These are phyloP conservation scores for Yponomeuta plumbellus DNA, from an alignment of 2,888 invertebrate genomes.

Conservation along the genomic window DNA sequence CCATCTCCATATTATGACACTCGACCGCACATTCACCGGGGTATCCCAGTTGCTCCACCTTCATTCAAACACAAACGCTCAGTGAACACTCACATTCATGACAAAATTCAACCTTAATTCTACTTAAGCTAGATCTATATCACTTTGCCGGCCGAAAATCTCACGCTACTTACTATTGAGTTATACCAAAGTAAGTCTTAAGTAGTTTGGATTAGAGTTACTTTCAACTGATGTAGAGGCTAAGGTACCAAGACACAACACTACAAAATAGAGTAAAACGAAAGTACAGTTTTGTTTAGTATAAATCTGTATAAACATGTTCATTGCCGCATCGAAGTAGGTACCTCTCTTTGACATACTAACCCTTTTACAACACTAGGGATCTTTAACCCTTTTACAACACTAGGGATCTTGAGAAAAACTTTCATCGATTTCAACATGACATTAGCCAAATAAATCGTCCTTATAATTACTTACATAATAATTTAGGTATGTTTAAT, in stretches of 20 bases:
- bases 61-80: conserved; percentile 50
- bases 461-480: too few species aligned
- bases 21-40: conserved; percentile 42
- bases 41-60: conserved; percentile 68
- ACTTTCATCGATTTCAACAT: too few species aligned
- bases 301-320: too few species aligned
- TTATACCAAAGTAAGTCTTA: not conserved
- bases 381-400: too few species aligned
- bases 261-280: not conserved
- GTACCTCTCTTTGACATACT: too few species aligned
- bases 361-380: too few species aligned
- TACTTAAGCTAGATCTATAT: not conserved
- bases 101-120: not conserved
- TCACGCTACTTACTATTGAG: not conserved
- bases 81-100: conserved; percentile 17
- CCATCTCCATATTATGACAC: conserved; percentile 37
- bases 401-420: too few species aligned
- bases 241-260: conserved; percentile 18
- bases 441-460: too few species aligned
- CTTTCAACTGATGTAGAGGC: conserved; percentile 5
- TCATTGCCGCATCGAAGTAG: too few species aligned
- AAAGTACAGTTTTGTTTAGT: not conserved
- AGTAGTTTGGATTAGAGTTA: not conserved
- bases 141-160: not conserved
- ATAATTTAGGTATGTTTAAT: too few species aligned